Evolutionary conservation across 1,140 invertebrate species (phyloP), one percentile per base, ranked within the genome.

Genomic region (Asbolus verrucosus): DNA sequence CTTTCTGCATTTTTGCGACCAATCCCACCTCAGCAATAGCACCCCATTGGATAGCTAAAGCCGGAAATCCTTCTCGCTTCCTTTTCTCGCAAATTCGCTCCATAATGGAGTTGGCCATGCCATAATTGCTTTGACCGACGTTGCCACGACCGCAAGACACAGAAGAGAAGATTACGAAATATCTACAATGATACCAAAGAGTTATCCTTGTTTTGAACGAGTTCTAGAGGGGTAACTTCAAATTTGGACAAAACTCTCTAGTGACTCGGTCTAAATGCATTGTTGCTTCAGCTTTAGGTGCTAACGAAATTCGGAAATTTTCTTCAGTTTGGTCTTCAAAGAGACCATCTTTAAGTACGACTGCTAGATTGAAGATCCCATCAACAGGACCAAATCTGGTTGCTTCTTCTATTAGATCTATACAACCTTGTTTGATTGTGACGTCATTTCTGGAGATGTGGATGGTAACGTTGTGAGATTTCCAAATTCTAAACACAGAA

Each of bases 131-230:
- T 81, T 96, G 94, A 1, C 94, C 94, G 36, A 89, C 88, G 81
- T 97, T 96, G 67, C 95, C 95, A 43, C 93, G 86, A 3, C 94
- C 94, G 81, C 93, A 95, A 21, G 90, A 91, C 1, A 96, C 91
- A 41, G 92, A 95, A 0, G 94, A 96, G 81, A 96, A 97, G 14
- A 94, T 88, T 2, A 91, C 88, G 74, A 92, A 91, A 73, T 77
- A 65, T 41, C 76, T 73, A 11, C 8, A 74, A 65, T 38, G 0
- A 15, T n/a, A 43, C 14, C n/a, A 30, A 5, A 30, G 9, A 30
- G 4, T 4, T 30, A 4, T 30, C 4, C 27, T 5, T 30, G 27
- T 30, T 30, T 30, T 8, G 4, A 30, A 0, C 9, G 27, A 5
- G 27, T 30, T 5, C 4, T 5, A 30, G 9, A 30, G 14, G 41